Conservation (phyloP, 1,140 invertebrate species). For the Macrotrachela quadricornifera region DNA sequence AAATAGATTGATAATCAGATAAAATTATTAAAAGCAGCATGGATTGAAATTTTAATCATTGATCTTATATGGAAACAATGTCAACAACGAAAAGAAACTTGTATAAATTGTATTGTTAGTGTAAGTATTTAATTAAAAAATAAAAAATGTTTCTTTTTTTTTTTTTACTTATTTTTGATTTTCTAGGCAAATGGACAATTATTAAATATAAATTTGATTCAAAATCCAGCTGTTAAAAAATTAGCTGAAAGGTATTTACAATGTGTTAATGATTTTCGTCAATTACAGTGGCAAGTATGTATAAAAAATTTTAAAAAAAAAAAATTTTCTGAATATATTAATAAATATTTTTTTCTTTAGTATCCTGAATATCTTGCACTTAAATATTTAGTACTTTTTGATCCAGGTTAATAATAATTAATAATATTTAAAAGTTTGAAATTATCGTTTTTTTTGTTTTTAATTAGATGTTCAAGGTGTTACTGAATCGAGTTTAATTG, state of each 20-base stretch:
- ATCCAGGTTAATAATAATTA: conserved; percentile 3
- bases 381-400: conserved; percentile 9
- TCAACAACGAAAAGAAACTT: not conserved
- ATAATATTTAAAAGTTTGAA: not conserved
- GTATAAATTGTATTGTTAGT: too few species aligned
- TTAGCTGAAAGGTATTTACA: not conserved
- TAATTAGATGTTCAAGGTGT: not conserved
- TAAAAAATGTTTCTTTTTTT: too few species aligned
- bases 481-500: not conserved
- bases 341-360: too few species aligned
- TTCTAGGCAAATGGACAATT: conserved; percentile 2
- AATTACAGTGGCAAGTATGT: not conserved
- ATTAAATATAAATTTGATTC: not conserved
- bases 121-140: too few species aligned
- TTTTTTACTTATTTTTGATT: not conserved
- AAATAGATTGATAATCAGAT: conserved; percentile 8
- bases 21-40: conserved; percentile 6
- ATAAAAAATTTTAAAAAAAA: too few species aligned
- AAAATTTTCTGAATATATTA: too few species aligned
- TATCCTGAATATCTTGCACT: conserved; percentile 7
- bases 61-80: conserved; percentile 10
- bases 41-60: conserved; percentile 8
- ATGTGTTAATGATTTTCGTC: conserved; percentile 3
- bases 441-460: not conserved
- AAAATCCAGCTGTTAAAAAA: conserved; percentile 1